Evolutionary conservation across 2,113 vertebrate species (phyloP).

Genomic region (Ochotona curzoniae): DNA sequence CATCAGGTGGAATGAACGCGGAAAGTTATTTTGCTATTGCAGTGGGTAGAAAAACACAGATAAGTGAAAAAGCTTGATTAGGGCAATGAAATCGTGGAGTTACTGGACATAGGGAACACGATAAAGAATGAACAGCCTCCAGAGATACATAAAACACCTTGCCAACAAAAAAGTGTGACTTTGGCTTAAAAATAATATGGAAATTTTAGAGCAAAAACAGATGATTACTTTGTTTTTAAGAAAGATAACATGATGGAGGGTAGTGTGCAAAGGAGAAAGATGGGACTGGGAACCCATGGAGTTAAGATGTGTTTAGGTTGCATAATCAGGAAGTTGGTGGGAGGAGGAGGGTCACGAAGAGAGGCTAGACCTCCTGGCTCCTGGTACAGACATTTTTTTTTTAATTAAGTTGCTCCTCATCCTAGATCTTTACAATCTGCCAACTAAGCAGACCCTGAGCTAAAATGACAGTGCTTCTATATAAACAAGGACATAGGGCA

Average conservation of each 20-base stretch:
- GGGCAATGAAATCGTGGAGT: background rate
- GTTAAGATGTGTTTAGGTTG: constrained; percentile 55
- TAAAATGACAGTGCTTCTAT: constrained; percentile 33
- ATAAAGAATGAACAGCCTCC: background rate
- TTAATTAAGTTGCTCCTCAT: constrained; percentile 42
- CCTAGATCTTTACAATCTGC: constrained; percentile 54
- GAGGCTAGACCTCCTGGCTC: constrained; percentile 57
- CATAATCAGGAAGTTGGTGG: constrained; percentile 29
- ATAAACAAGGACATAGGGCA: constrained; percentile 7
- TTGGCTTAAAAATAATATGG: background rate
- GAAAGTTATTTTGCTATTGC: background rate
- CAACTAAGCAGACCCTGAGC: constrained; percentile 43
- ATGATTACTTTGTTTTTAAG: constrained; percentile 52
- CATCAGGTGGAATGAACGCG: background rate
- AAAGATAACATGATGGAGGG: background rate
- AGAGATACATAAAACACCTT: constrained; percentile 10
- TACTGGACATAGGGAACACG: background rate
- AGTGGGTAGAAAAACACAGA: background rate
- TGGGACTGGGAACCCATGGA: background rate
- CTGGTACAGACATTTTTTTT: constrained; percentile 42
- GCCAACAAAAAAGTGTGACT: background rate
- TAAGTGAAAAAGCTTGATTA: background rate
- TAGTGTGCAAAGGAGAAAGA: background rate
- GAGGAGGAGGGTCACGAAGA: constrained; percentile 28
- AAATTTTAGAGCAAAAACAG: constrained; percentile 40